A percentile compares a stretch with the other conserved stretches of the same genome.
phyloP scores from a whole-genome alignment of 2,888 invertebrate genomes.

The Caradrina kadenii region DNA sequence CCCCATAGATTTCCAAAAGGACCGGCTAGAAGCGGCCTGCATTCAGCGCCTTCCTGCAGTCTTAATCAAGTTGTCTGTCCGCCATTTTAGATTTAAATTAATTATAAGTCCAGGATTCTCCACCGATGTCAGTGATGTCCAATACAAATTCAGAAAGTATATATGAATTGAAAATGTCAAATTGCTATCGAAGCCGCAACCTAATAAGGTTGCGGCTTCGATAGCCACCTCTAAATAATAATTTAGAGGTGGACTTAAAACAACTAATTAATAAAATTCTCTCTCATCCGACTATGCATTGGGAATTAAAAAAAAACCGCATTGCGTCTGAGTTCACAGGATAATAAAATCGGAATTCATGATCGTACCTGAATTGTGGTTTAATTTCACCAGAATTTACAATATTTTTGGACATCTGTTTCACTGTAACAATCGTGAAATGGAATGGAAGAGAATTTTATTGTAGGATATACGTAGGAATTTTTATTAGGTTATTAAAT shows the following conservation, averaged over 20 bases:
- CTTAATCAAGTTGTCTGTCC: no score
- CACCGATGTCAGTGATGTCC: no score
- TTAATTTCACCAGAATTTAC: conserved; percentile 12
- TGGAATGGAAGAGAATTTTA: not conserved
- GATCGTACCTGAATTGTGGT: conserved; percentile 7
- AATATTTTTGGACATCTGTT: conserved; percentile 12
- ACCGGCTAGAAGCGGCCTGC: no score
- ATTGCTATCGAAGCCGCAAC: no score
- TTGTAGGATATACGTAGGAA: not conserved
- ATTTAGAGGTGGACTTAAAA: not conserved
- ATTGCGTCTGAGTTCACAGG: conserved; percentile 4
- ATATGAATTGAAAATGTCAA: no score
- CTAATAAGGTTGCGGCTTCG: no score
- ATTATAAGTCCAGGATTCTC: no score
- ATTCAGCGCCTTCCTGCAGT: no score
- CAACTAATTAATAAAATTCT: conserved; percentile 31
- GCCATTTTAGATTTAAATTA: no score
- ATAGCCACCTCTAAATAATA: no score
- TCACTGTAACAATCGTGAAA: not conserved
- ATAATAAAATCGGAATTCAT: conserved; percentile 31
- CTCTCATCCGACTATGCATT: not conserved
- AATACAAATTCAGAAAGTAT: no score
- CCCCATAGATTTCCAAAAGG: no score
- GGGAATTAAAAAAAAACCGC: conserved; percentile 33
- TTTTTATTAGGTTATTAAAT: not conserved